Conservation (phyloP, 2,797 vertebrate genomes). For the Sebastolobus alascanus region DNA sequence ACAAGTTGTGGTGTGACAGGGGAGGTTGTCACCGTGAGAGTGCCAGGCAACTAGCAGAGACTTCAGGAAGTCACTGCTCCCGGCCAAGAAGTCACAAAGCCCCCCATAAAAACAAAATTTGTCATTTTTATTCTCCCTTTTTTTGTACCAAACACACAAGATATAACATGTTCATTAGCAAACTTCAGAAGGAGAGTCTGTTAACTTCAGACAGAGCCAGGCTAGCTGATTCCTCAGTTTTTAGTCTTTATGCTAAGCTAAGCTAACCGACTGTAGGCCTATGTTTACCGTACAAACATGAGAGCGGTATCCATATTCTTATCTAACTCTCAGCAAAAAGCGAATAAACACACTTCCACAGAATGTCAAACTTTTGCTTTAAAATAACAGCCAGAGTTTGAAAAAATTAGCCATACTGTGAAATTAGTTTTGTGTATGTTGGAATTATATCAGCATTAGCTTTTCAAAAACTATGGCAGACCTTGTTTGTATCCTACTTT, state of each 20-base stretch:
- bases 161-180: background rate
- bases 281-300: background rate
- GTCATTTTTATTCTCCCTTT: background rate
- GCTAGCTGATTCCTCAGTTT: background rate
- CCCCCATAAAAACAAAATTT: background rate
- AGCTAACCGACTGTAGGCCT: conserved; percentile 3
- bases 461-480: conserved; percentile 22
- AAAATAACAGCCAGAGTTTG: background rate
- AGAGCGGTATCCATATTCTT: background rate
- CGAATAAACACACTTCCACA: background rate
- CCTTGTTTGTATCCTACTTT: conserved; percentile 26
- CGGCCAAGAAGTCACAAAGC: background rate
- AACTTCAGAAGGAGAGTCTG: background rate
- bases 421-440: conserved; percentile 10
- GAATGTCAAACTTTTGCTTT: conserved; percentile 14
- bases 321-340: background rate
- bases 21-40: background rate
- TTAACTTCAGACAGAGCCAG: background rate
- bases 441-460: conserved; percentile 7
- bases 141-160: background rate
- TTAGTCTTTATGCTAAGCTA: conserved; percentile 4
- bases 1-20: background rate
- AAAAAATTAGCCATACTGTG: background rate
- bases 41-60: too few species aligned
- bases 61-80: too few species aligned